Percentiles rank a stretch among this genome's conserved stretches.
Evolutionary conservation across 2,113 vertebrate genomes (phyloP).

Genomic region (Antigone vipio): DNA sequence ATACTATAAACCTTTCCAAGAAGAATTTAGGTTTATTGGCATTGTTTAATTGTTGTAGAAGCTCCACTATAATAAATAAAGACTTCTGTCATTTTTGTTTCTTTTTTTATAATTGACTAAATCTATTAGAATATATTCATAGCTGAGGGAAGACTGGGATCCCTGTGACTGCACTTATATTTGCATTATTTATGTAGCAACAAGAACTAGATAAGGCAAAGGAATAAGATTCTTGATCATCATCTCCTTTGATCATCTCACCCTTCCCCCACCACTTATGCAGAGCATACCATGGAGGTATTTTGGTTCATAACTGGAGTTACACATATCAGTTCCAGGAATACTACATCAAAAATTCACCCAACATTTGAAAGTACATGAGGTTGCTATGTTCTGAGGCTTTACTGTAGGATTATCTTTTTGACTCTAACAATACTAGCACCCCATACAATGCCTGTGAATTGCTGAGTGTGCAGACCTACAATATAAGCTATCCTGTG

Average conservation of each 20-base stretch:
- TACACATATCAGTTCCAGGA: neutral
- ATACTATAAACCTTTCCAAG: neutral
- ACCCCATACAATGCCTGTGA: rapidly evolving
- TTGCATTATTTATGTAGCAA: constrained; percentile 63
- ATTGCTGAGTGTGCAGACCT: neutral
- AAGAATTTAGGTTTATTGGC: neutral
- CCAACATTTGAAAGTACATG: neutral
- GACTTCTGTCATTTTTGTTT: neutral
- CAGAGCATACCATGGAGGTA: neutral
- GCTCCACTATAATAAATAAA: neutral
- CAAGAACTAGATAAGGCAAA: constrained; percentile 48
- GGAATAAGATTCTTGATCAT: constrained; percentile 54
- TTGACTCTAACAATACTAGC: neutral
- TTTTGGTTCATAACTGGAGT: neutral
- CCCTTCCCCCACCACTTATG: neutral
- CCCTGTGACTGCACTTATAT: constrained; percentile 13
- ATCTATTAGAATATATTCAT: constrained; percentile 43
- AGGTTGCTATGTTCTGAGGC: neutral
- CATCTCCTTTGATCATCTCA: constrained; percentile 35
- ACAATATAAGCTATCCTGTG: rapidly evolving
- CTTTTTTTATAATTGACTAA: constrained; percentile 9
- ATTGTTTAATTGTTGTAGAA: neutral
- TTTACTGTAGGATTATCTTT: neutral
- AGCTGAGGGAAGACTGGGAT: constrained; percentile 33
- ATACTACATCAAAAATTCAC: neutral